These are phyloP conservation scores for Bombycilla garrulus DNA, from an alignment of 2,113 vertebrate species.

Conservation along the genomic window DNA sequence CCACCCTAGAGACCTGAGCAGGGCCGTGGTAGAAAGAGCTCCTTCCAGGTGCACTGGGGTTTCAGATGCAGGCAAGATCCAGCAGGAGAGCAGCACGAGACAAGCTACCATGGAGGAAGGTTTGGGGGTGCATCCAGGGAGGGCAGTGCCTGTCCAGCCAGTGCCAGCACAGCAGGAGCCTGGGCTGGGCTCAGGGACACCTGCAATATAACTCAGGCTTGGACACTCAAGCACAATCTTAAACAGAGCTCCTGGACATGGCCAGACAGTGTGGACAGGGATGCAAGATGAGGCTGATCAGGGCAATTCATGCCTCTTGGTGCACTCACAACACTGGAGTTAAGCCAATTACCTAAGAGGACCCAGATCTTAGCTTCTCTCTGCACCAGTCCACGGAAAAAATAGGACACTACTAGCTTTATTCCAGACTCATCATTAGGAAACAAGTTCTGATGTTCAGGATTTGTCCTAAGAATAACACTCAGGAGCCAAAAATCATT, in stretches of 20 bases:
- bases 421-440: not conserved
- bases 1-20: not conserved
- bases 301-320: not conserved
- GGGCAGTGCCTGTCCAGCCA: not conserved
- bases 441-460: not conserved
- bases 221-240: not conserved
- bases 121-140: not conserved
- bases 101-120: not conserved
- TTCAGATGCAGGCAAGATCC: not conserved
- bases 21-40: accelerated
- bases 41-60: not conserved
- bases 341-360: not conserved
- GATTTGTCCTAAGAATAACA: not conserved
- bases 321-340: not conserved
- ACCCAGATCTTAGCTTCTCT: not conserved
- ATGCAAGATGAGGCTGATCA: not conserved
- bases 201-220: not conserved
- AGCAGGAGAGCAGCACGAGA: not conserved
- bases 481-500: not conserved
- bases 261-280: not conserved
- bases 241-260: not conserved
- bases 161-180: not conserved
- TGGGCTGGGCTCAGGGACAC: not conserved
- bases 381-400: not conserved
- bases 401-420: not conserved